Conservation (phyloP, 2,113 vertebrate species). For the Falco punctatus region DNA sequence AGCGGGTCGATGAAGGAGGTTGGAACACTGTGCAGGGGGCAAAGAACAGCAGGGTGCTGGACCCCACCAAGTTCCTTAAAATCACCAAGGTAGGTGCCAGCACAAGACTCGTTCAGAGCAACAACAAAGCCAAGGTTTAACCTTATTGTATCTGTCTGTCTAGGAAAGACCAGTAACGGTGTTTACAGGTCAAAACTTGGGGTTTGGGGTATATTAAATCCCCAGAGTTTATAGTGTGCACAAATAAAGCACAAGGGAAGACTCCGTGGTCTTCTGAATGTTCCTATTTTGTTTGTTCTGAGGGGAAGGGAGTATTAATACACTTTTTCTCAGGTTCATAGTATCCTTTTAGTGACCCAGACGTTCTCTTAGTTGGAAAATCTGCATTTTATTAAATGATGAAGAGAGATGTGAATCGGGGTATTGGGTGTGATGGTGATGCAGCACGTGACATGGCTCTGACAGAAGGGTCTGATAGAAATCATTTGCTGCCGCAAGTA, state of each 20-base stretch:
- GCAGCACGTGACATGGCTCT: not conserved
- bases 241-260: not conserved
- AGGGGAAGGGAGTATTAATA: not conserved
- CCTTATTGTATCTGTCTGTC: not conserved
- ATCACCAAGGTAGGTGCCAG: constrained; percentile 91
- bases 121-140: not conserved
- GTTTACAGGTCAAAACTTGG: not conserved
- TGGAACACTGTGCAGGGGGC: constrained; percentile 97
- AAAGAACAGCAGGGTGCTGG: constrained; percentile 95
- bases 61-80: constrained; percentile 97
- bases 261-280: not conserved
- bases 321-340: not conserved
- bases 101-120: not conserved
- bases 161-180: rapidly evolving
- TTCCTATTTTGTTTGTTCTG: not conserved
- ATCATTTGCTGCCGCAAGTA: not conserved
- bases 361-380: not conserved
- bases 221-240: not conserved
- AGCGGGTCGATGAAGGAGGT: constrained; percentile 88
- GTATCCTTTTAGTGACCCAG: not conserved
- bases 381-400: not conserved
- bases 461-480: not conserved
- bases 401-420: not conserved
- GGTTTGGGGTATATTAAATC: not conserved
- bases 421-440: rapidly evolving